Evolutionary conservation across 1,140 invertebrate species (phyloP).

Genomic region (Drosophila takahashii): DNA sequence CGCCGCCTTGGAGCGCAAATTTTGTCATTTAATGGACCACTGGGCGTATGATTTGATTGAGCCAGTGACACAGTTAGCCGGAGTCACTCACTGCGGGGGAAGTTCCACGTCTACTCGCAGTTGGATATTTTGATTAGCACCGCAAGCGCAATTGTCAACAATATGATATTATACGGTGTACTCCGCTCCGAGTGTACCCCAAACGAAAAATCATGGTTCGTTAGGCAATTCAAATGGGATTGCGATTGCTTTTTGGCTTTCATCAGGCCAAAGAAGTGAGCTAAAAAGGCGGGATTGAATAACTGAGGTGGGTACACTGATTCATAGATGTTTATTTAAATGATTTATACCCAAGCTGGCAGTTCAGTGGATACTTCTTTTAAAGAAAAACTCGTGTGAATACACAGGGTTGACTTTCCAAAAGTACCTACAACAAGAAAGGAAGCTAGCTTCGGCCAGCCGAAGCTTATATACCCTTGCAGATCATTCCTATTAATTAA

Average conservation of each 20-base stretch:
- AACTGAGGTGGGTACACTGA: neutral
- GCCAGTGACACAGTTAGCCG: slow-evolving; percentile 72
- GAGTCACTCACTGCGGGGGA: slow-evolving; percentile 12
- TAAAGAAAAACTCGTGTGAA: no score
- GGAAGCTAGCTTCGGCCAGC: no score
- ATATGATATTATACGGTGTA: slow-evolving; percentile 47
- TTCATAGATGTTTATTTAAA: slow-evolving; percentile 3
- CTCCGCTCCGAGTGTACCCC: slow-evolving; percentile 1
- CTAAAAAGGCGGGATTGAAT: neutral
- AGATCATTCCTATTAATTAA: no score
- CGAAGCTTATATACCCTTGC: no score
- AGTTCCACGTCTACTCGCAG: slow-evolving; percentile 33
- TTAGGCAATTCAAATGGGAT: slow-evolving; percentile 73
- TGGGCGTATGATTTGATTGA: slow-evolving; percentile 80
- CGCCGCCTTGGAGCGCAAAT: slow-evolving; percentile 38
- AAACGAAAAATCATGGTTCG: slow-evolving; percentile 62
- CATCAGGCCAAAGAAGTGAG: neutral
- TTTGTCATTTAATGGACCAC: slow-evolving; percentile 83
- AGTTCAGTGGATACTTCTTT: no score
- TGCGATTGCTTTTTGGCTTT: slow-evolving; percentile 60
- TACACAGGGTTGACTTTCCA: no score
- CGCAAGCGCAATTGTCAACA: slow-evolving; percentile 61
- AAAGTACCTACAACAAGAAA: no score
- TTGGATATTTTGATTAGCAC: slow-evolving; percentile 82
- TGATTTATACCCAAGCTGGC: neutral